Base-by-base conservation (phyloP, 2,113 vertebrate genomes). In the Prinia subflava region DNA sequence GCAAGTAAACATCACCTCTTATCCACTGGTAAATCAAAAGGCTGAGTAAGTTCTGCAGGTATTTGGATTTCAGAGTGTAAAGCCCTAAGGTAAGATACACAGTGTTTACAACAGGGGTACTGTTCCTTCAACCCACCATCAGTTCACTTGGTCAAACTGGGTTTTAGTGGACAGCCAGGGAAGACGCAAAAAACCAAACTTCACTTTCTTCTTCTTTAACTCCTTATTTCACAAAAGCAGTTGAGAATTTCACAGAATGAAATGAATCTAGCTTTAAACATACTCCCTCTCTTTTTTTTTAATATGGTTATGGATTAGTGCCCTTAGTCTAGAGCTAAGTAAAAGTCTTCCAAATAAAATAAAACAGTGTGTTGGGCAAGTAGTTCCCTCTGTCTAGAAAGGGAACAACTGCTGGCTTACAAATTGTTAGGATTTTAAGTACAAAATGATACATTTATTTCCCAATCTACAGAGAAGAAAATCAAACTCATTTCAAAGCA, bases 291-390 rank as follows among this genome's bases (percentile, higher is more conserved):
- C 28, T 53, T 39, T 15, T 30, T 30, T 75, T 49, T 22, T 13
- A 44, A n/a, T 21, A 76, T 13, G 8, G 31, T 25, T 75, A 65
- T 41, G 30, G 67, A 90, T 56, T 82, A 60, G 8, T 55, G 80
- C 35, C 64, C 30, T 44, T 70, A 22, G 53, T 41, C 60, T 53
- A 81, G 24, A 90, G 75, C 31, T 77, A 50, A 5, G 14, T 27
- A 49, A 37, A 82, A 93, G 28, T 60, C 49, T 74, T 82, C 80
- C 85, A 97, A 87, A 30, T 41, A 91, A 90, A 90, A 92, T 27
- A 92, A 75, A 88, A 83, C 14, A 71, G 23, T 7, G 1, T n/a
- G 11, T 13, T 88, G 27, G 57, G 42, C 62, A 89, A 74, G 33
- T 33, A 89, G 27, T 35, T 94, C 30, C 44, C 28, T 62, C 28